Evolutionary conservation across 2,888 invertebrate genomes (phyloP).

Genomic region (Tetranychus truncatus): DNA sequence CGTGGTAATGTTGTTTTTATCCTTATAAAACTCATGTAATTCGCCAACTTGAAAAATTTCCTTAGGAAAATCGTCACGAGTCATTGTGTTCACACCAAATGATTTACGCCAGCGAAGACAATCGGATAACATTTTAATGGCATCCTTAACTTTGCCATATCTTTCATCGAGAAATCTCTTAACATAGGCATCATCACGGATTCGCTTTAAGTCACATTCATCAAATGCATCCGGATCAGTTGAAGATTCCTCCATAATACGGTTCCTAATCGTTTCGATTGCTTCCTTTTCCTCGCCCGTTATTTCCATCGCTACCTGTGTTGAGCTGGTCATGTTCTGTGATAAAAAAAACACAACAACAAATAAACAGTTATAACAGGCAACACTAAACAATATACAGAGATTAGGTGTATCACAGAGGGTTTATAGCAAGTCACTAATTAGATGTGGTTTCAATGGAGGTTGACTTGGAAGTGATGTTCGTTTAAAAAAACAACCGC

Average conservation of each 20-base stretch:
- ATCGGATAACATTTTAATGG: constrained; percentile 1
- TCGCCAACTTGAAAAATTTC: constrained; percentile 8
- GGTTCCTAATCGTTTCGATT: neutral
- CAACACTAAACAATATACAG: too few relatives aligned
- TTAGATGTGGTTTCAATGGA: neutral
- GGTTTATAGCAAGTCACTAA: neutral
- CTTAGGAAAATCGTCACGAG: neutral
- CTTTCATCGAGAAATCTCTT: constrained; percentile 4
- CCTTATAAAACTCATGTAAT: constrained; percentile 1
- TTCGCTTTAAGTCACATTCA: neutral
- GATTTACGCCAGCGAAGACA: constrained; percentile 9
- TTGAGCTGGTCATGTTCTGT: neutral
- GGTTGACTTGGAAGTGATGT: neutral
- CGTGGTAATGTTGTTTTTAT: neutral
- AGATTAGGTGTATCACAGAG: too few relatives aligned
- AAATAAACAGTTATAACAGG: neutral
- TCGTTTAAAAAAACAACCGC: neutral
- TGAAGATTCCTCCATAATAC: neutral
- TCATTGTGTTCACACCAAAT: neutral
- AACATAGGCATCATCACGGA: neutral
- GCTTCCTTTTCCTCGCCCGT: neutral
- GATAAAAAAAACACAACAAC: neutral
- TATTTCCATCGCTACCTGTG: neutral
- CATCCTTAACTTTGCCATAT: constrained; percentile 2
- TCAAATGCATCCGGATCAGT: neutral